phyloP scores from a whole-genome alignment of 2,888 invertebrate species.

The Cynaeus angustus region DNA sequence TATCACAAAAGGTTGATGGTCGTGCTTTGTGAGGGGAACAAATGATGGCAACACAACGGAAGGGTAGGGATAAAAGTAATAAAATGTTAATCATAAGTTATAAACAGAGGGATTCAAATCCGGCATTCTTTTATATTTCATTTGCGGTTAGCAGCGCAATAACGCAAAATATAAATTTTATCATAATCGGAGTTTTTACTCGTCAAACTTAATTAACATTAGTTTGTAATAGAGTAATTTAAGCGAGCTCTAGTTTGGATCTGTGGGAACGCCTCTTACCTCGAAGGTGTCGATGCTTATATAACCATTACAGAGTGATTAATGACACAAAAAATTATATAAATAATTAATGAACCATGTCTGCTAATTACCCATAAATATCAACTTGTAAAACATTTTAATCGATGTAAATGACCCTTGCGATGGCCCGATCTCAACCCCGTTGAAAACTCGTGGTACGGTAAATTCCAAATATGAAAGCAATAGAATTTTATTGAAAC shows the following conservation, averaged over 20 bases:
- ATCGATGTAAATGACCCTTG: background rate
- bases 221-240: constrained; percentile 25
- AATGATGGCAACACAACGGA: constrained; percentile 51
- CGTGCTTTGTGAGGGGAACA: constrained; percentile 61
- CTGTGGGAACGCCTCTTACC: constrained; percentile 25
- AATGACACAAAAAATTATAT: constrained; percentile 28
- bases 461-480: constrained; percentile 30
- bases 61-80: constrained; percentile 60
- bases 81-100: constrained; percentile 66
- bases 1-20: constrained; percentile 63
- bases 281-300: constrained; percentile 32
- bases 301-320: constrained; percentile 28
- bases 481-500: constrained; percentile 38
- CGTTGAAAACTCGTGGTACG: constrained; percentile 7
- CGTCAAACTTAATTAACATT: constrained; percentile 28
- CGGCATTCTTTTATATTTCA: constrained; percentile 22
- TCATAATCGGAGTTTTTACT: background rate
- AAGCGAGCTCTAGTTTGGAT: constrained; percentile 25
- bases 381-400: background rate
- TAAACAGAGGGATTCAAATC: constrained; percentile 58
- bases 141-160: constrained; percentile 17
- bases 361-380: constrained; percentile 7
- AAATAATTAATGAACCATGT: constrained; percentile 22
- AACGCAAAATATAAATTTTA: constrained; percentile 13
- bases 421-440: background rate